Conservation (phyloP, 1,140 invertebrate species). For the Eupeodes corollae region DNA sequence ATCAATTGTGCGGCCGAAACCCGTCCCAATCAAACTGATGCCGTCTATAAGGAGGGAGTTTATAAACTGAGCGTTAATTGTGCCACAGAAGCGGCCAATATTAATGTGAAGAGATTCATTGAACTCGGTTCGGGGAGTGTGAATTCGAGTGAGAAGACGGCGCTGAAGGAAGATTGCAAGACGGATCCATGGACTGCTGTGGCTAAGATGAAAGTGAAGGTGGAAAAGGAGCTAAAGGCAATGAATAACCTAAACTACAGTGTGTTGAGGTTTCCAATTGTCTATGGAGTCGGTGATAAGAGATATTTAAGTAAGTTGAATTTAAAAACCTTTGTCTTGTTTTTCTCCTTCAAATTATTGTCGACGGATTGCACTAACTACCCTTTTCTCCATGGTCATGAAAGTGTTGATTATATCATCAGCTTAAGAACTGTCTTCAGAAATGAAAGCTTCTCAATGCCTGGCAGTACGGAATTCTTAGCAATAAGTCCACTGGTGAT, state of each 20-base stretch:
- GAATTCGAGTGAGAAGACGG: constrained; percentile 62
- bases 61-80: constrained; percentile 72
- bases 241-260: constrained; percentile 57
- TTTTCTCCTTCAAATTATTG: too few relatives aligned
- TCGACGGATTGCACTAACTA: too few relatives aligned
- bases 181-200: constrained; percentile 73
- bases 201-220: constrained; percentile 70
- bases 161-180: constrained; percentile 63
- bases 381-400: too few relatives aligned
- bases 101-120: constrained; percentile 58
- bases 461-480: too few relatives aligned
- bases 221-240: constrained; percentile 64
- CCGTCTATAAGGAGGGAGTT: constrained; percentile 82
- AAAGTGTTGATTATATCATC: too few relatives aligned
- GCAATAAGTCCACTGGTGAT: too few relatives aligned
- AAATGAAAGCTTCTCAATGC: too few relatives aligned
- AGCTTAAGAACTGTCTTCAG: too few relatives aligned
- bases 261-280: constrained; percentile 69
- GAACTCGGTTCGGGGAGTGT: constrained; percentile 79
- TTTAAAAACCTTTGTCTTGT: constrained; percentile 1
- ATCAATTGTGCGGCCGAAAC: constrained; percentile 87
- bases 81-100: constrained; percentile 60
- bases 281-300: constrained; percentile 76
- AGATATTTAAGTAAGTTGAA: constrained; percentile 65
- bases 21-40: constrained; percentile 73